Evolutionary conservation across 2,797 vertebrate species (phyloP), one percentile per base, ranked within the genome.

Genomic region (Loriculus beryllinus): DNA sequence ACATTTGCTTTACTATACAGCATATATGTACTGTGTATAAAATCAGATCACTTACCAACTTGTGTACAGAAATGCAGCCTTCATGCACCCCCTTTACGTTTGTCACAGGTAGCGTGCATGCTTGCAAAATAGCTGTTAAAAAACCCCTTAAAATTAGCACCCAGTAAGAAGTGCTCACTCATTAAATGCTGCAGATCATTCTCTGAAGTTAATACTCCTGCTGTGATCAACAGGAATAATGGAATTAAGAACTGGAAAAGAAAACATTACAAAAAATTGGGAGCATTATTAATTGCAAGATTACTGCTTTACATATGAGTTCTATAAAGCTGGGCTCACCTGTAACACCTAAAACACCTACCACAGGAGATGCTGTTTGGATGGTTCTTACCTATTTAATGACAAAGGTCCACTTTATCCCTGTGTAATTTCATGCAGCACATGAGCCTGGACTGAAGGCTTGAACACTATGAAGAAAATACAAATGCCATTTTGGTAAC

Each of bases 61-160:
- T 76, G 28, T 29, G 3, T 43, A 78, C 33, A 83, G 49, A 62
- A 85, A 63, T 3, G 6, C 42, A 29, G 33, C 23, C 31, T 59
- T 45, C 28, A 14, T 14, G 19, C 11, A 59, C 48, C 56, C 48
- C 56, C 45, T 71, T 65, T 23, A 23, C 9, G 43, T 71, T 47
- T 68, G 51, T 52, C 62, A 47, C 26, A 45, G 40, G 35, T 31
- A 42, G 7, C 1, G 31, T 15, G 13, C 7, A 31, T 0, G 0
- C 57, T n/a, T 31, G 8, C 20, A 59, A 40, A 68, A 77, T 0
- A 68, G 42, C 49, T 78, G 19, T 33, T 83, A 69, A 43, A 69
- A 69, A 57, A 7, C 20, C 45, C 65, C 25, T 51, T 19, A 72
- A 17, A 78, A 69, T 16, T 12, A 43, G 14, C 48, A 8, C 23